phyloP scores from a whole-genome alignment of 2,888 invertebrate species.

The Argyresthia albistria region DNA sequence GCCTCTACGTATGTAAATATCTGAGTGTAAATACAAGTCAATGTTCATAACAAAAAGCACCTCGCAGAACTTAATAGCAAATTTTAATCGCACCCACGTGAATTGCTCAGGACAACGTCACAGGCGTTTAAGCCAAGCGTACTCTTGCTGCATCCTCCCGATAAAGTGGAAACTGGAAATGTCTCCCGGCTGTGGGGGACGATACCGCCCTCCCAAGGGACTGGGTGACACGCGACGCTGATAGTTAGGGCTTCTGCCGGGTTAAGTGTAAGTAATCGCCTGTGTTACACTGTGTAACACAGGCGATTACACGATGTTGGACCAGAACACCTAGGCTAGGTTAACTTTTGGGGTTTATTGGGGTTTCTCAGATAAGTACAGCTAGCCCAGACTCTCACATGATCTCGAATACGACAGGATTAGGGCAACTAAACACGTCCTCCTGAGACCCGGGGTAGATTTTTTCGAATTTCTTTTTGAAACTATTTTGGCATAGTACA shows the following conservation, averaged over 20 bases:
- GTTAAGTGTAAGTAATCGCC: neutral
- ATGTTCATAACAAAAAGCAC: neutral
- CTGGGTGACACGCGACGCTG: neutral
- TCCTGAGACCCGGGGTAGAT: too few relatives aligned
- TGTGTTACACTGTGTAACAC: neutral
- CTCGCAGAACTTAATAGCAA: neutral
- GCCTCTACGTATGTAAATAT: too few relatives aligned
- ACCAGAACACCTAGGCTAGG: too few relatives aligned
- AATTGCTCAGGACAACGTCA: neutral
- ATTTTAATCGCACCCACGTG: neutral
- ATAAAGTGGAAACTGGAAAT: constrained; percentile 1
- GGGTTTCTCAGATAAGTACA: too few relatives aligned
- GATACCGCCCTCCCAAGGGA: neutral
- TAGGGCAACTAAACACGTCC: too few relatives aligned
- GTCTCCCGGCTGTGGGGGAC: neutral
- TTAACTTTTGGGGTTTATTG: too few relatives aligned
- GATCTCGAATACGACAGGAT: too few relatives aligned
- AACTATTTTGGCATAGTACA: too few relatives aligned
- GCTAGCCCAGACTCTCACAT: too few relatives aligned
- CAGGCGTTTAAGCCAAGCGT: constrained; percentile 1
- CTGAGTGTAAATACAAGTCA: too few relatives aligned
- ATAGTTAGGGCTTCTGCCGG: neutral
- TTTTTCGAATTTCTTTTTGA: too few relatives aligned
- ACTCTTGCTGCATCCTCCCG: neutral
- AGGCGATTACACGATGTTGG: too few relatives aligned